phyloP scores from a whole-genome alignment of 2,888 invertebrate genomes.

The Hypena proboscidalis region DNA sequence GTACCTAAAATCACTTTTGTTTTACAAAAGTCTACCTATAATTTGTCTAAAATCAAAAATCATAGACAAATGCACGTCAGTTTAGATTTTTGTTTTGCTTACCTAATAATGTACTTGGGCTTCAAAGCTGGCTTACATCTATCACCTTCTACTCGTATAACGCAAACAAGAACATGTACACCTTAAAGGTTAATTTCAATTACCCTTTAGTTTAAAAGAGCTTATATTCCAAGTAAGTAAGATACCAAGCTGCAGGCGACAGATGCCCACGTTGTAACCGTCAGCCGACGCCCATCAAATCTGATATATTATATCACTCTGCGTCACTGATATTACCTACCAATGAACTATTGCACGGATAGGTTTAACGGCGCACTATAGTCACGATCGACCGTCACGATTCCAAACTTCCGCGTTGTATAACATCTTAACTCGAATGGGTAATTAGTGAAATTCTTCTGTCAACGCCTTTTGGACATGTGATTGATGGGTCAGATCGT shows the following conservation, averaged over 20 bases:
- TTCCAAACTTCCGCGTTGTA: conserved; percentile 40
- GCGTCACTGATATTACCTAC: background rate
- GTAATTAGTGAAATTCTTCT: conserved; percentile 41
- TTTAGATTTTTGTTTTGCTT: too few relatives aligned
- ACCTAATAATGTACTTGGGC: background rate
- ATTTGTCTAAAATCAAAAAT: too few relatives aligned
- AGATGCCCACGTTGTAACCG: conserved; percentile 16
- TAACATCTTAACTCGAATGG: conserved; percentile 36
- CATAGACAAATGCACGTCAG: too few relatives aligned
- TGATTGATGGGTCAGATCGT: too few relatives aligned
- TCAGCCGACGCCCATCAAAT: conserved; percentile 7
- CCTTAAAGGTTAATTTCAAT: conserved; percentile 10
- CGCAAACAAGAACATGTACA: background rate
- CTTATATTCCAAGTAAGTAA: too few relatives aligned
- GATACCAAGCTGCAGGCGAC: too few relatives aligned
- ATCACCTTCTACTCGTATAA: background rate
- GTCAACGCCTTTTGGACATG: conserved; percentile 11
- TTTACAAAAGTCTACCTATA: too few relatives aligned
- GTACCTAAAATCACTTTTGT: too few relatives aligned
- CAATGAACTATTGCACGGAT: background rate
- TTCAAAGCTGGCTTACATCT: background rate
- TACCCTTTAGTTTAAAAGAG: conserved; percentile 4
- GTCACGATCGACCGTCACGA: conserved; percentile 42
- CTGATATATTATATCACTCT: conserved; percentile 8
- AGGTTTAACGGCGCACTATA: conserved; percentile 9